Evolutionary conservation across 2,113 vertebrate species (phyloP).

Genomic region (Cisticola juncidis): DNA sequence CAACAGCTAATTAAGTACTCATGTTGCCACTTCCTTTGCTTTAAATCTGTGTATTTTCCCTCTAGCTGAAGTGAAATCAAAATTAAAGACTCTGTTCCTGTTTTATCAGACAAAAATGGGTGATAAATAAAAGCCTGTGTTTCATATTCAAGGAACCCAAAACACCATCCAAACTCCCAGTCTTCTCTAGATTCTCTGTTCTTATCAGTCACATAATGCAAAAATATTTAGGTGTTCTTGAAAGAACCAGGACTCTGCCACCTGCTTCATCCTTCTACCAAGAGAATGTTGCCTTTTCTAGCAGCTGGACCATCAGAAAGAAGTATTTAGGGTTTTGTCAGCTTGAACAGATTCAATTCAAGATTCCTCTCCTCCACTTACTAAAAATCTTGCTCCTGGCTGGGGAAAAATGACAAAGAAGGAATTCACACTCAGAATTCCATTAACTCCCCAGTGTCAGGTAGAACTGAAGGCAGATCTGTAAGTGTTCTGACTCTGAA

Average conservation of each 20-base stretch:
- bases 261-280: not conserved
- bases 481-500: not conserved
- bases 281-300: not conserved
- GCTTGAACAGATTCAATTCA: not conserved
- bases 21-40: not conserved
- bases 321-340: not conserved
- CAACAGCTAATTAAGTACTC: not conserved
- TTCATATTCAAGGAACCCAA: not conserved
- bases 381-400: not conserved
- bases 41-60: not conserved
- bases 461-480: not conserved
- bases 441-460: not conserved
- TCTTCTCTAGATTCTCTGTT: not conserved
- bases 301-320: not conserved
- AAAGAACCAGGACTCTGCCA: not conserved
- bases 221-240: not conserved
- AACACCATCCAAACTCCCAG: not conserved
- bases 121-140: rapidly evolving
- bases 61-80: not conserved
- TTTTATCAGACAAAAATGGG: not conserved
- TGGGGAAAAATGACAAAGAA: not conserved
- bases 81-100: not conserved
- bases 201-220: not conserved
- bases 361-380: not conserved
- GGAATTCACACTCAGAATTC: not conserved